Conservation (phyloP, 2,113 vertebrate species). For the Psittacula cyanocephala region DNA sequence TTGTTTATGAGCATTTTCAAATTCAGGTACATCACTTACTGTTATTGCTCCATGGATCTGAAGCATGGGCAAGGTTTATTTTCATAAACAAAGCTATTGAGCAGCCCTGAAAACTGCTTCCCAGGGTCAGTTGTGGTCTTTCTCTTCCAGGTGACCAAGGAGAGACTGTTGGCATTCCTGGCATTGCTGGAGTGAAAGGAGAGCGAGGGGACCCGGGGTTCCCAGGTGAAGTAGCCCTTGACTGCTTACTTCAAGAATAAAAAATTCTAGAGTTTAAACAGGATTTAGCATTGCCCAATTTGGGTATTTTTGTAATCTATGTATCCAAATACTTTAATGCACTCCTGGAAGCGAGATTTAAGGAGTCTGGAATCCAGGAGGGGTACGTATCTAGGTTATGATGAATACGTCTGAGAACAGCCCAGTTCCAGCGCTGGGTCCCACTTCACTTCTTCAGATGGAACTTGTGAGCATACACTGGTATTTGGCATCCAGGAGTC, state of each 20-base stretch:
- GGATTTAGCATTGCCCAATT: not conserved
- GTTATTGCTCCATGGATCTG: not conserved
- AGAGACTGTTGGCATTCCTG: conserved; percentile 71
- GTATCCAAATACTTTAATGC: not conserved
- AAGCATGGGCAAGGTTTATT: not conserved
- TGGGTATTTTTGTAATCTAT: not conserved
- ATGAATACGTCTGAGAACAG: not conserved
- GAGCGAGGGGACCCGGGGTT: conserved; percentile 77
- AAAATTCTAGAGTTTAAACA: not conserved
- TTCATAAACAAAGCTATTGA: not conserved
- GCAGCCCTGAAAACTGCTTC: not conserved
- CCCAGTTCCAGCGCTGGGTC: not conserved
- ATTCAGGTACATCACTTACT: not conserved
- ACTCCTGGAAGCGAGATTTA: not conserved
- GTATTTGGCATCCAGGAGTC: not conserved
- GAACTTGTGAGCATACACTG: not conserved
- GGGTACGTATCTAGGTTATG: not conserved
- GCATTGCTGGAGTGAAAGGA: conserved; percentile 82
- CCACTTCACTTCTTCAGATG: not conserved
- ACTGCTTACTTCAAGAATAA: not conserved
- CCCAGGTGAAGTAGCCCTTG: conserved; percentile 73
- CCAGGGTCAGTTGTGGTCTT: not conserved
- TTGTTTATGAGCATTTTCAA: not conserved
- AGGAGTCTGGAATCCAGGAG: not conserved
- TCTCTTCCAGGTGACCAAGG: conserved; percentile 81